Percentiles rank a stretch among this genome's conserved stretches.
Evolutionary conservation across 2,888 invertebrate genomes (phyloP).

Genomic region (Chydorus sphaericus): DNA sequence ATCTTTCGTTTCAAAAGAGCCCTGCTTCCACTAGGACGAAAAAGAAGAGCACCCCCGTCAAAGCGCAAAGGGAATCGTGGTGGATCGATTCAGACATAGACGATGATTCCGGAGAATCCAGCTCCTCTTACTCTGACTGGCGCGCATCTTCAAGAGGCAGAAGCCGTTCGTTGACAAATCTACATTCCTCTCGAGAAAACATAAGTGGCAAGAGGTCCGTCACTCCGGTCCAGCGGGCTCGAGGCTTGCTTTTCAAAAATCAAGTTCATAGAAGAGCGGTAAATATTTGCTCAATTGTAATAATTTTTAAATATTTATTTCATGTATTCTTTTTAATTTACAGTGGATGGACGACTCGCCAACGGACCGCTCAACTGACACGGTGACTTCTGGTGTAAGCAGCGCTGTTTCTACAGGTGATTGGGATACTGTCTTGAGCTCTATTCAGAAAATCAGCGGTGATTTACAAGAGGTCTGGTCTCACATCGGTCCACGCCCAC

Average conservation of each 20-base stretch:
- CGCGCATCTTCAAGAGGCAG: background rate
- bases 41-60: conserved; percentile 1
- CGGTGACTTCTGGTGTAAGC: conserved; percentile 46
- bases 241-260: background rate
- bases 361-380: conserved; percentile 49
- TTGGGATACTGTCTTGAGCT: conserved; percentile 8
- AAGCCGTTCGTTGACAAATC: conserved; percentile 8
- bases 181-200: background rate
- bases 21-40: background rate
- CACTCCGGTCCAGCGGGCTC: background rate
- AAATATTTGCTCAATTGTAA: background rate
- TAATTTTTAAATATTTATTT: background rate
- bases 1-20: conserved; percentile 2
- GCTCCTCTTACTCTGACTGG: background rate
- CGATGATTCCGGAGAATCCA: background rate
- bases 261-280: background rate
- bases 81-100: conserved; percentile 1
- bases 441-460: conserved; percentile 14
- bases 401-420: conserved; percentile 35
- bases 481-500: conserved; percentile 1
- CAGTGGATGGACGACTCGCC: conserved; percentile 4
- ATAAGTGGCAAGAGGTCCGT: background rate
- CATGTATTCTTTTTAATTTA: background rate
- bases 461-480: conserved; percentile 14
- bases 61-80: conserved; percentile 1